Base-by-base conservation (phyloP, 2,113 vertebrate species). In the Salvelinus sp. region DNA sequence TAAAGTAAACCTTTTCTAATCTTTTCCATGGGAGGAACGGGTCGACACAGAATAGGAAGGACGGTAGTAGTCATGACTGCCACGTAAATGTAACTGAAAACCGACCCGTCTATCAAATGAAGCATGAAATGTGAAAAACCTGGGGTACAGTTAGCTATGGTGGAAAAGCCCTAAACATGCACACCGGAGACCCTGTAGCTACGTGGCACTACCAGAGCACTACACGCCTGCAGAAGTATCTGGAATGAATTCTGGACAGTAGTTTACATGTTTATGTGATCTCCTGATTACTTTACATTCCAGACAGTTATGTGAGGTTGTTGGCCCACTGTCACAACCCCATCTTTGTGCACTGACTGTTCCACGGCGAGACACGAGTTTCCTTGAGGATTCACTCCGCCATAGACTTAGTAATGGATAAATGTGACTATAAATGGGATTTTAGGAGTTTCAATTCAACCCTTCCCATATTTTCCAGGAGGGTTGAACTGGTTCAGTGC, bases 361-460 rank as follows among this genome's bases (percentile, higher is more conserved):
- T 63, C 18, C n/a, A n/a, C 20, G 0, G 22, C 16, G 63, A 65
- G 63, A 33, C 6, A n/a, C 28, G 22, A 20, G 16, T 69, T 18
- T 69, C n/a, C 30, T 44, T n/a, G 14, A 44, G 6, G 6, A n/a
- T 44, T 44, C 9, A 22, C 47, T 69, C 20, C 9, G 20, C 33
- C 67, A 44, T 69, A 14, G 67, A 69, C 20, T 69, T 48, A 1
- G 4, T 44, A n/a, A 69, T 14, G 38, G 38, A 44, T 66, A 48
- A 6, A 54, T 48, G 22, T 48, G 58, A 22, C 73, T 38, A 38
- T 23, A 44, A 74, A 65, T 28, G 18, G 23, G 69, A 70, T 70
- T 70, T 67, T 50, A 54, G 48, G 69, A 23, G 22, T 18, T 70
- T 48, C 62, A 74, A 74, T 65, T 64, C 13, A 20, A 47, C 48